A percentile compares a stretch with the other conserved stretches of the same genome.
Evolutionary conservation across 2,797 vertebrate species (phyloP).

Genomic region (Poecilia velifera): DNA sequence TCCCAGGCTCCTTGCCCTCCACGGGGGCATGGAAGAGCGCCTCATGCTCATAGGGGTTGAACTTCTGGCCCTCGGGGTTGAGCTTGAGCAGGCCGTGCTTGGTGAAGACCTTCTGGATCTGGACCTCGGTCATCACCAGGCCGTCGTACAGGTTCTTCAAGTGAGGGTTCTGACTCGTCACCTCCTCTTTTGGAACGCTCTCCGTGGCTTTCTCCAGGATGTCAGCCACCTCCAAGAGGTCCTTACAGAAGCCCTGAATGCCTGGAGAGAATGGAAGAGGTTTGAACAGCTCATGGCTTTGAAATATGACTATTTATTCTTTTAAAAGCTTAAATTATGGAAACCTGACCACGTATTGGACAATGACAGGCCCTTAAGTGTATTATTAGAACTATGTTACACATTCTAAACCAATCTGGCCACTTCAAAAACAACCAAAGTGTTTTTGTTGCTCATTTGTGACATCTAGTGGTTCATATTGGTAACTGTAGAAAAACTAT

Average conservation of each 20-base stretch:
- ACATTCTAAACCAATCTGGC: not conserved
- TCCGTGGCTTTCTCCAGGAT: conserved; percentile 95
- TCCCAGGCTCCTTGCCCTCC: conserved; percentile 91
- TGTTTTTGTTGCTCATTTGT: not conserved
- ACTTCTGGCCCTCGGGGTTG: conserved; percentile 90
- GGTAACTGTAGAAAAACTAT: not conserved
- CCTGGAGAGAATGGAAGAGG: conserved; percentile 71
- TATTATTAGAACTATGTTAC: not conserved
- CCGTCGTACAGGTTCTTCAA: conserved; percentile 95
- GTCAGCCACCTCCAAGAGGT: conserved; percentile 95
- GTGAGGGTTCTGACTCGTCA: conserved; percentile 90
- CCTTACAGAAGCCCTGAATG: conserved; percentile 97
- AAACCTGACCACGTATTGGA: not conserved
- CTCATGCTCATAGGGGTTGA: conserved; percentile 96
- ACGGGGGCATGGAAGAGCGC: conserved; percentile 90
- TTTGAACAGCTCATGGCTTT: not conserved
- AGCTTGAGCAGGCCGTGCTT: conserved; percentile 92
- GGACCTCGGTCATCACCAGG: conserved; percentile 91
- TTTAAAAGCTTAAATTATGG: not conserved
- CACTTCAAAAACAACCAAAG: not conserved
- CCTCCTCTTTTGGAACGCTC: conserved; percentile 91
- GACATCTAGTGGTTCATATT: conserved; percentile 24
- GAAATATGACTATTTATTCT: not conserved
- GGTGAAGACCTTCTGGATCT: conserved; percentile 95
- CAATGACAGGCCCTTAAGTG: not conserved